These are phyloP conservation scores for Stenodema calcarata DNA, from an alignment of 2,888 invertebrate genomes.

Conservation along the genomic window DNA sequence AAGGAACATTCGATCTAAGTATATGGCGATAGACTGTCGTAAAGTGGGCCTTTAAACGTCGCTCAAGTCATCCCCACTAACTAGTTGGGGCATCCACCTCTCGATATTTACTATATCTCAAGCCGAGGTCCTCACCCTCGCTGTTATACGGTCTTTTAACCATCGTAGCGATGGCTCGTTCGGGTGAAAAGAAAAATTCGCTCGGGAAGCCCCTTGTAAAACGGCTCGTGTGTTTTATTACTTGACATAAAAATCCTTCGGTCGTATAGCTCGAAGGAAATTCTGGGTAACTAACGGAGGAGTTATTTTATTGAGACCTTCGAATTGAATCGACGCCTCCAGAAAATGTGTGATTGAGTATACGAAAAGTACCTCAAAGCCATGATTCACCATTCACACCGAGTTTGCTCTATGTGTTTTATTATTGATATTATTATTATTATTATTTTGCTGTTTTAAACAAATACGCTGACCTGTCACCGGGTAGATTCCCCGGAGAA, in stretches of 20 bases:
- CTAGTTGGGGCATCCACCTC: not conserved
- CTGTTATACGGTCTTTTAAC: not conserved
- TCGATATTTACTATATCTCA: not conserved
- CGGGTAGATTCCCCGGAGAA: too few relatives aligned
- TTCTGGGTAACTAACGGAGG: not conserved
- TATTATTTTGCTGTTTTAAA: too few relatives aligned
- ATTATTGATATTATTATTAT: too few relatives aligned
- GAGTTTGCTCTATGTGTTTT: too few relatives aligned
- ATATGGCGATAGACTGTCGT: not conserved
- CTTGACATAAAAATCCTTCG: not conserved
- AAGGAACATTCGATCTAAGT: not conserved
- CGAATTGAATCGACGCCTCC: not conserved
- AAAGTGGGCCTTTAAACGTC: not conserved
- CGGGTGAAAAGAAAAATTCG: not conserved
- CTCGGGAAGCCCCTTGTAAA: not conserved
- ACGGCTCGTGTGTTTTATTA: not conserved
- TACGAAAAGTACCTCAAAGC: too few relatives aligned
- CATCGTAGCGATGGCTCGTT: not conserved
- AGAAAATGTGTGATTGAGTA: not conserved
- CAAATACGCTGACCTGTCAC: too few relatives aligned
- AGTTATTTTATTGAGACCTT: not conserved
- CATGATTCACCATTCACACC: too few relatives aligned
- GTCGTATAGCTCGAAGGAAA: not conserved
- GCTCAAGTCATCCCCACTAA: not conserved
- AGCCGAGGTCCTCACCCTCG: not conserved